Evolutionary conservation across 2,888 invertebrate genomes (phyloP).

Genomic region (Punctoribates punctum): DNA sequence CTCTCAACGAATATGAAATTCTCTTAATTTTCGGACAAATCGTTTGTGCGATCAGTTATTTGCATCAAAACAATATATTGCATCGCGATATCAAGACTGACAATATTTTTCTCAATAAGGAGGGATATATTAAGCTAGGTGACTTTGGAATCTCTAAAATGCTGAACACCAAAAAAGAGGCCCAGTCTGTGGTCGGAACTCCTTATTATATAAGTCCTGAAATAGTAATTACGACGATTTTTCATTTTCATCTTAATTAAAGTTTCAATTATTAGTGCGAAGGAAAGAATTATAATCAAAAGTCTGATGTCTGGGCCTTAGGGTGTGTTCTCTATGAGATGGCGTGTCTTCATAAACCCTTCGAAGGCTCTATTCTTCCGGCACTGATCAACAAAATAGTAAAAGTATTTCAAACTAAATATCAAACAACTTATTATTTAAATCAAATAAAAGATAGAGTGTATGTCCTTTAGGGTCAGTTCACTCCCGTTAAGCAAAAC

Average conservation of each 20-base stretch:
- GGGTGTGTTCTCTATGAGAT: slow-evolving; percentile 74
- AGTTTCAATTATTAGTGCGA: slow-evolving; percentile 61
- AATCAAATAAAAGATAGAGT: background rate
- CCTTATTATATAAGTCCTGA: slow-evolving; percentile 72
- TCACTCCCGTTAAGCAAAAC: slow-evolving; percentile 63
- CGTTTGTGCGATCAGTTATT: slow-evolving; percentile 65
- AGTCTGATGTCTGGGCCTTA: slow-evolving; percentile 73
- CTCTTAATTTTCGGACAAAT: slow-evolving; percentile 66
- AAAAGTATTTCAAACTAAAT: slow-evolving; percentile 56
- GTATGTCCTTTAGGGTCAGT: slow-evolving; percentile 59
- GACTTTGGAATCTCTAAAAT: slow-evolving; percentile 74
- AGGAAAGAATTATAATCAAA: slow-evolving; percentile 69
- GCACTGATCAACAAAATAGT: slow-evolving; percentile 68
- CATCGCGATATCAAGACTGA: slow-evolving; percentile 68
- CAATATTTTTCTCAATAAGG: slow-evolving; percentile 67
- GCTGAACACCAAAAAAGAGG: slow-evolving; percentile 63
- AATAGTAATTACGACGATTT: slow-evolving; percentile 58
- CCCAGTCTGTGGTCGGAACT: slow-evolving; percentile 68
- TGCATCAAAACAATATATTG: slow-evolving; percentile 65
- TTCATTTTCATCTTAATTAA: slow-evolving; percentile 50
- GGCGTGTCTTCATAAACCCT: slow-evolving; percentile 67
- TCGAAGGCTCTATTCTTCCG: slow-evolving; percentile 69
- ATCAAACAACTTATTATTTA: slow-evolving; percentile 33
- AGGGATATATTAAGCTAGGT: slow-evolving; percentile 66
- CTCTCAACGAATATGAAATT: slow-evolving; percentile 63